Conservation (phyloP, 2,797 vertebrate genomes). For the Falco cherrug region DNA sequence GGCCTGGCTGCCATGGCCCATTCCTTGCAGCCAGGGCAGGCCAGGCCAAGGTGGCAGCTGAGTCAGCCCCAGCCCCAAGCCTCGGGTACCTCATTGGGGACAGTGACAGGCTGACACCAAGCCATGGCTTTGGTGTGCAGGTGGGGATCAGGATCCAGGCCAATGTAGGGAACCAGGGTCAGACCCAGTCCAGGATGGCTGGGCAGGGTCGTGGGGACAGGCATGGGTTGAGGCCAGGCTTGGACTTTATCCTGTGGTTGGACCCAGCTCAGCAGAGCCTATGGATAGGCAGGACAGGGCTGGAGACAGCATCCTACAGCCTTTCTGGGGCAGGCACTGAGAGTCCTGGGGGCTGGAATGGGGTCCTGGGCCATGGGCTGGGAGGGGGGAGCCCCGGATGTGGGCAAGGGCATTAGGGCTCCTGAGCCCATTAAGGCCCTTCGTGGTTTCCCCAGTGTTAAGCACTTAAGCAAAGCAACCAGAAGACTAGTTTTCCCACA, state of each 20-base stretch:
- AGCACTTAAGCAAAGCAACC: neutral
- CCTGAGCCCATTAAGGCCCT: no score
- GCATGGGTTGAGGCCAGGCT: neutral
- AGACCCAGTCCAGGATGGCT: neutral
- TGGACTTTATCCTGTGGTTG: neutral
- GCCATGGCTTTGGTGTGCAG: neutral
- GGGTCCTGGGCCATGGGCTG: rapidly evolving
- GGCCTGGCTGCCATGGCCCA: rapidly evolving
- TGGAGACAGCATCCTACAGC: rapidly evolving
- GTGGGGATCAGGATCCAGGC: neutral
- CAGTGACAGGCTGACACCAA: rapidly evolving
- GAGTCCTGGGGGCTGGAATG: rapidly evolving
- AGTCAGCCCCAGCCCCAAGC: no score
- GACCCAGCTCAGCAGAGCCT: no score
- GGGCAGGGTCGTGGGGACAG: rapidly evolving
- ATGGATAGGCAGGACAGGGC: neutral
- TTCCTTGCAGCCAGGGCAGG: neutral
- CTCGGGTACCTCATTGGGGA: neutral
- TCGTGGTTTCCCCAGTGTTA: neutral
- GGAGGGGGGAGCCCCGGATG: rapidly evolving
- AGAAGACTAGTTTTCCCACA: neutral
- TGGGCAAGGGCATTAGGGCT: neutral
- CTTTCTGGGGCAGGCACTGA: neutral
- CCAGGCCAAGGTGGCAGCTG: no score
- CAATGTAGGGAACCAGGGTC: neutral